Base-by-base conservation (phyloP, 1,140 invertebrate genomes). In the Drosophila lacertosa region DNA sequence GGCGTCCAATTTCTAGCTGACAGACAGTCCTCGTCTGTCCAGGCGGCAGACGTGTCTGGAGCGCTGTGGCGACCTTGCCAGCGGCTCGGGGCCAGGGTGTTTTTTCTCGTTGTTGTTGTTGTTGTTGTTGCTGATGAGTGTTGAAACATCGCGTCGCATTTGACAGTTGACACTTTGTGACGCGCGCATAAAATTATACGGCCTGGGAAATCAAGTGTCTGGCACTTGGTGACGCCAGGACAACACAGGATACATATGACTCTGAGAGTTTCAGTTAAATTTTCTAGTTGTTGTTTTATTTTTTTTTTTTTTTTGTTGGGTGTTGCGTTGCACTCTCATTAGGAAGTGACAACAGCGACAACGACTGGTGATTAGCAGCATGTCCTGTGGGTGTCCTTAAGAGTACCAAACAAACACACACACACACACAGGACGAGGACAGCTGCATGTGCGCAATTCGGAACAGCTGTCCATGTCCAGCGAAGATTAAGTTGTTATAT, bases 141-240 rank as follows among this genome's bases (percentile, higher is more conserved):
- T 55, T 64, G 81, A 80, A 84, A 63, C 57, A 62, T 62, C 67
- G 66, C 74, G 54, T 71, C 57, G 60, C 71, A 63, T 79, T 69
- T 64, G 78, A 76, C 77, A 86, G 77, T 86, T 86, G 81, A 74
- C 81, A 81, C 81, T 88, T 79, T 70, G n/a, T n/a, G 39, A 76
- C 64, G 63, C 58, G 70, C 70, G 81, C 81, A 88, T 86, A 74
- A 88, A 86, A 86, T 88, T 86, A 86, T 75, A 74, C 60, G 66
- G 69, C 54, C 65, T 70, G 68, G 54, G 74, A 81, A 88, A 86
- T 86, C 81, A 88, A 81, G 82, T 88, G 81, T 58, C 65, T 65
- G 77, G 60, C 64, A 80, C 77, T 86, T 60, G 64, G 63, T 70
- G 80, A 74, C 77, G 80, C 80, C 81, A 66, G 44, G 76, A 66